Evolutionary conservation across 2,888 invertebrate genomes (phyloP), one percentile per base, ranked within the genome.

Genomic region (Ectemnius cavifrons): DNA sequence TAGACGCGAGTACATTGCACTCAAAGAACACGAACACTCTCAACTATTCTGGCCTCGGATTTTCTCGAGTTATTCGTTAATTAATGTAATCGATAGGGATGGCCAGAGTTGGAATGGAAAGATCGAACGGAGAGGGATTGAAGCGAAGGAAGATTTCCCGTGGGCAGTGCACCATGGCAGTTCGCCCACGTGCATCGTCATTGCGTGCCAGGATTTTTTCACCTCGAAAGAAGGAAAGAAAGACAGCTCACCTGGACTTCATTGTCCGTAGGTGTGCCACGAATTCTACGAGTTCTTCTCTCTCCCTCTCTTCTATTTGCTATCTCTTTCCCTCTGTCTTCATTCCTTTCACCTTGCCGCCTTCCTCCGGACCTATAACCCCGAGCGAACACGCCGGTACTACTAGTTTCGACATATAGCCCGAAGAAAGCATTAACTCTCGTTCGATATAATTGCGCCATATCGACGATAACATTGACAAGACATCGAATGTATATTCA

Each of bases 241-340:
- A 80, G 82, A 80, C 68, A n/a, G n/a, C 79, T 65, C 65, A 16
- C n/a, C 23, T 52, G 67, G 63, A 70, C 76, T 66, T 67, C 76
- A 73, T 71, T 78, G 73, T 72, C 63, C 56, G 79, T 82, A 83
- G 82, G 82, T 83, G 82, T 79, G 82, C 83, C 82, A 74, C 74
- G 79, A 81, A 83, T 83, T 83, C 82, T 67, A 75, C 28, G 70
- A 71, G 73, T 71, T 81, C 79, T 46, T 61, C 66, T 67, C 62
- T 72, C 71, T 64, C 66, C 56, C 23, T 46, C 57, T 61, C 16
- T n/a, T 23, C 23, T 3, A 23, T 23, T 2, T 70, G 64, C 67
- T 71, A 59, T 69, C 67, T 78, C 75, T 63, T 57, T 52, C 58
- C 47, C 71, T 37, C 62, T 45, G 18, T 57, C 27, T 63, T 62